Base-by-base conservation (phyloP, 2,113 vertebrate species). In the Raja brachyura region DNA sequence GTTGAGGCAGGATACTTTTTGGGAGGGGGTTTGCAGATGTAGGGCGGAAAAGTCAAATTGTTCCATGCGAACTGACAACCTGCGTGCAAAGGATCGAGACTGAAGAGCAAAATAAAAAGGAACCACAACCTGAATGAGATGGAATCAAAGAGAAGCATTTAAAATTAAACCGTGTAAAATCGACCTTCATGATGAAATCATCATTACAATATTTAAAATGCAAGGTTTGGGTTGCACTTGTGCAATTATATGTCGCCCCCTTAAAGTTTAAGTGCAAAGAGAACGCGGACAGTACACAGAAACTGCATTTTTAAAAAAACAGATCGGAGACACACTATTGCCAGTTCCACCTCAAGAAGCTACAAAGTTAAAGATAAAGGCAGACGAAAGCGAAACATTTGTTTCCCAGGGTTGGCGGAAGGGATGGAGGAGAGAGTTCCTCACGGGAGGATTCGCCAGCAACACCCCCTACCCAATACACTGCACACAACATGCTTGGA, bases 381-480 rank as follows among this genome's bases (percentile, higher is more conserved):
- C 83, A 88, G 61, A 88, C 59, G 59, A 88, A 88, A 88, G 81
- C 81, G 81, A 88, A 88, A 88, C 83, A 88, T 16, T 33, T 88
- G 83, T 88, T 88, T 31, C 83, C 83, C 28, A 25, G 83, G 79
- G n/a, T n/a, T 61, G 28, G 63, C 8, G 48, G 79, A 83, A 48
- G 39, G 25, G 54, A 10, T 5, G 81, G 56, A 18, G 14, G 18
- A 20, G 14, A 20, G 70, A 20, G 70, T 20, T 31, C 83, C 83
- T 59, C 83, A 5, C 56, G 18, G 75, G n/a, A 77, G 75, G 3
- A 33, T 33, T 77, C 28, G 75, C 83, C 59, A 88, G 59, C 59
- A 63, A 13, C 22, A 18, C 56, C 59, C 83, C 59, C 59, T 16
- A 31, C 61, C 31, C 75, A 77, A 77, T 88, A 56, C 83, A 88